Conservation (phyloP, 2,113 vertebrate species). For the Neotoma lepida region DNA sequence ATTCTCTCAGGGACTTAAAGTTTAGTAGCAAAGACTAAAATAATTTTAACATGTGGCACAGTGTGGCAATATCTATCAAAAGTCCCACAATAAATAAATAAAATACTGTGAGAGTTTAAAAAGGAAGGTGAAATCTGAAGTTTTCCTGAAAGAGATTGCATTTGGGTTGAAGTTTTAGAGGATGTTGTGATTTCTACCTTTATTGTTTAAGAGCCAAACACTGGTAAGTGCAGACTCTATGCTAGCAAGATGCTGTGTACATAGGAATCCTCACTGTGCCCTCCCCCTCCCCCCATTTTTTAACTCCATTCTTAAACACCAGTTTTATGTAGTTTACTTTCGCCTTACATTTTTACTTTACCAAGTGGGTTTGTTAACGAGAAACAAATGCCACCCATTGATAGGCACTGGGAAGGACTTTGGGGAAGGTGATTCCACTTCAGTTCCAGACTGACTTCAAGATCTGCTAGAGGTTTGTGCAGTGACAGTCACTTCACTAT, state of each 20-base stretch:
- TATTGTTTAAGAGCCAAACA: background rate
- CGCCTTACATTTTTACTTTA: constrained; percentile 24
- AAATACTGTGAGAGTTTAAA: constrained; percentile 7
- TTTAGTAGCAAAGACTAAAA: constrained; percentile 20
- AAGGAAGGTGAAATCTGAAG: constrained; percentile 11
- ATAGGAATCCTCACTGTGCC: background rate
- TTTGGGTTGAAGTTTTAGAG: background rate
- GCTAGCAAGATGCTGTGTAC: background rate
- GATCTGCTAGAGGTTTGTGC: background rate
- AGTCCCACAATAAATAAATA: background rate
- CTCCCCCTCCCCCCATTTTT: background rate
- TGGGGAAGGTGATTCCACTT: background rate
- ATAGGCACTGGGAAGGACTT: background rate
- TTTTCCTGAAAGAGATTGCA: background rate
- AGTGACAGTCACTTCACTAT: background rate
- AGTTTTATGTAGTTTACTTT: constrained; percentile 21
- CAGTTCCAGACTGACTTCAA: background rate
- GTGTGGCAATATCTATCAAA: background rate
- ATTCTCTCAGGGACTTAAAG: background rate
- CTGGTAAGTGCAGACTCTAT: background rate
- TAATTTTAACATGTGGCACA: background rate
- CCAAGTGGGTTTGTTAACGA: background rate
- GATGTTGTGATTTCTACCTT: background rate
- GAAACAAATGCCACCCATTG: background rate
- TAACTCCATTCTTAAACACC: background rate